Percentiles rank a stretch among this genome's conserved stretches.
These are phyloP conservation scores for zebrafish (Danio rerio) DNA, from an alignment of 2,113 vertebrate genomes.

Conservation along the genomic window DNA sequence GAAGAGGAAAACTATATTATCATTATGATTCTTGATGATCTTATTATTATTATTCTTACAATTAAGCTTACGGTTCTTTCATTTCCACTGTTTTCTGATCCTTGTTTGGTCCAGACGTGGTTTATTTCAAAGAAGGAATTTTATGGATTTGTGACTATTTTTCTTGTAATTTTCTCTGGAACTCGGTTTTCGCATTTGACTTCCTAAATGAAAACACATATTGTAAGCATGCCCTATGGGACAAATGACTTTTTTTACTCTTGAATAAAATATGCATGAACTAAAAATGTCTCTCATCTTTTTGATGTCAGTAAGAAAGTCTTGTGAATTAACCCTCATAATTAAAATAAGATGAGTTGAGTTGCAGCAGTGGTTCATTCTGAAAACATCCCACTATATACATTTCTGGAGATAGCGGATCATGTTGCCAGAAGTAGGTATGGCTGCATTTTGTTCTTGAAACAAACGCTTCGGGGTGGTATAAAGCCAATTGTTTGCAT, in stretches of 20 bases:
- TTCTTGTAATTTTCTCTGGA: slow-evolving; percentile 79
- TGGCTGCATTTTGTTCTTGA: no score
- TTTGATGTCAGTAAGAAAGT: no score
- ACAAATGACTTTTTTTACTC: slow-evolving; percentile 87
- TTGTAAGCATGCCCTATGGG: slow-evolving; percentile 88
- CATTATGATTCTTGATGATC: slow-evolving; percentile 80
- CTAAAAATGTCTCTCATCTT: slow-evolving; percentile 60
- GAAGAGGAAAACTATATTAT: slow-evolving; percentile 81
- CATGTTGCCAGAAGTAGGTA: no score
- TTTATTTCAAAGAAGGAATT: slow-evolving; percentile 79
- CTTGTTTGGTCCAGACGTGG: slow-evolving; percentile 80
- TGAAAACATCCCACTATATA: no score
- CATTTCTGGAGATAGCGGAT: no score
- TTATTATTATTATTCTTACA: slow-evolving; percentile 75
- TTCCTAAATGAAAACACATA: slow-evolving; percentile 83
- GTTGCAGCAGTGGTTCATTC: no score
- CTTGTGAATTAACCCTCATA: no score
- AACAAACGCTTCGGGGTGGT: no score
- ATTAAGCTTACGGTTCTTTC: slow-evolving; percentile 76
- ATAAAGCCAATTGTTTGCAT: no score
- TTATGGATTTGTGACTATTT: slow-evolving; percentile 81
- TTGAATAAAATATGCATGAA: slow-evolving; percentile 91
- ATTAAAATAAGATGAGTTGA: no score
- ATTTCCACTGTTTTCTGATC: slow-evolving; percentile 78
- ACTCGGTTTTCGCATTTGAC: slow-evolving; percentile 82